Evolutionary conservation across 2,113 vertebrate genomes (phyloP).

Genomic region (Macquaria ambigua): DNA sequence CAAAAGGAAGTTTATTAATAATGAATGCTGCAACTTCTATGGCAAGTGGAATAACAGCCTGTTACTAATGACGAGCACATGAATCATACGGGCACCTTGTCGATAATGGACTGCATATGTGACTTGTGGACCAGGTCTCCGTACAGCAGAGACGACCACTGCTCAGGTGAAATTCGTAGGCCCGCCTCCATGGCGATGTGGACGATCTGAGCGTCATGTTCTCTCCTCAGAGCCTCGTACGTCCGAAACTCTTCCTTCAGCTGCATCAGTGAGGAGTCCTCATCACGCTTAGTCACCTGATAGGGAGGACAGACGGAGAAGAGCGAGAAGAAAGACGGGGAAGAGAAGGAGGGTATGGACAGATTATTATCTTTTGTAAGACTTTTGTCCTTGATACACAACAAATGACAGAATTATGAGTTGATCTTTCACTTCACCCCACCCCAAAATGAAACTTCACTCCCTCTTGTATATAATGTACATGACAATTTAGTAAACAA

Average conservation of each 20-base stretch:
- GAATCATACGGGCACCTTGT: constrained; percentile 87
- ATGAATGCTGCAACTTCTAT: background rate
- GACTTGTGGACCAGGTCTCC: constrained; percentile 98
- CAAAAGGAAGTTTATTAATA: background rate
- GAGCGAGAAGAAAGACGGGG: background rate
- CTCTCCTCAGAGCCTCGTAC: constrained; percentile 93
- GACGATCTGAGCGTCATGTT: constrained; percentile 97
- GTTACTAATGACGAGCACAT: background rate
- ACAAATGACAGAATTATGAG: background rate
- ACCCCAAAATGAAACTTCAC: background rate
- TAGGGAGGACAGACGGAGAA: background rate
- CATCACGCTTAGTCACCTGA: constrained; percentile 97
- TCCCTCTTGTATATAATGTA: background rate
- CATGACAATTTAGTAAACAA: background rate
- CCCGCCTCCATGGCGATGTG: constrained; percentile 99
- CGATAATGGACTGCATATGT: constrained; percentile 99
- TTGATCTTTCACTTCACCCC: background rate
- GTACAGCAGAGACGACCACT: constrained; percentile 97
- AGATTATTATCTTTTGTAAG: background rate
- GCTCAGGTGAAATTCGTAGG: constrained; percentile 96
- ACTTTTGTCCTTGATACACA: background rate
- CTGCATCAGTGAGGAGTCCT: constrained; percentile 98
- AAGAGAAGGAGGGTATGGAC: background rate
- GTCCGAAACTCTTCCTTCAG: constrained; percentile 97
- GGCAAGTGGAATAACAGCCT: background rate